These are phyloP conservation scores for Geodia barretti DNA, from an alignment of 37 sponge, comb jelly and placozoan genomes.

Conservation along the genomic window DNA sequence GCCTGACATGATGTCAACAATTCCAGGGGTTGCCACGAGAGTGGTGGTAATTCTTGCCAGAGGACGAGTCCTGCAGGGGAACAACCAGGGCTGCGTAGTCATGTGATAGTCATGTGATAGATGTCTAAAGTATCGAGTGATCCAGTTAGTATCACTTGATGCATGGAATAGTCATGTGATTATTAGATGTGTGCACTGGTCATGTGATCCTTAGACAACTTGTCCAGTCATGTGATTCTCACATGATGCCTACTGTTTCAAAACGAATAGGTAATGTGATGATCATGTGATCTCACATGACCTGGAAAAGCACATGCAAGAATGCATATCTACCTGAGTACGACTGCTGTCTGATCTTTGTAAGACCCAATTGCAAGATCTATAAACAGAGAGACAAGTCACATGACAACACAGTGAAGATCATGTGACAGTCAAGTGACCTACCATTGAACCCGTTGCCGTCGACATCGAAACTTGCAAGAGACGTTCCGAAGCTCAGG, in stretches of 20 bases:
- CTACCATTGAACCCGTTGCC: constrained; percentile 75
- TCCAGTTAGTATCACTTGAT: not conserved
- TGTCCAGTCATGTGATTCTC: no score
- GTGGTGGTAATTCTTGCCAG: constrained; percentile 26
- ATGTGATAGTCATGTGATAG: constrained; percentile 1
- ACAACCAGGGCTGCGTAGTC: not conserved
- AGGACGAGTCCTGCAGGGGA: constrained; percentile 1
- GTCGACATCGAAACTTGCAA: constrained; percentile 75
- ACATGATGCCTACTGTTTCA: constrained; percentile 31
- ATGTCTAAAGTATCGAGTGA: constrained; percentile 2
- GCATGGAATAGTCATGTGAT: not conserved
- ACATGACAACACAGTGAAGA: not conserved
- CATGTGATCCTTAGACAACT: no score
- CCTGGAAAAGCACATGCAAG: constrained; percentile 15
- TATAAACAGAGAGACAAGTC: not conserved
- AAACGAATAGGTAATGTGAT: constrained; percentile 4
- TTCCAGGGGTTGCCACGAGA: constrained; percentile 6
- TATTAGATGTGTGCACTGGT: no score
- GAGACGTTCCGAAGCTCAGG: constrained; percentile 49
- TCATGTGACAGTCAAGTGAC: not conserved
- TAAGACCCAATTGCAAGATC: constrained; percentile 73
- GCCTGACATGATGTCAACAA: constrained; percentile 10
- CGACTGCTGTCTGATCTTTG: constrained; percentile 48
- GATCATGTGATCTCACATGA: constrained; percentile 13
- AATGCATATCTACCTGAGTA: constrained; percentile 48